These are phyloP conservation scores for Gymnoscopelus microlampas DNA, from an alignment of 2,797 vertebrate species.

Conservation along the genomic window DNA sequence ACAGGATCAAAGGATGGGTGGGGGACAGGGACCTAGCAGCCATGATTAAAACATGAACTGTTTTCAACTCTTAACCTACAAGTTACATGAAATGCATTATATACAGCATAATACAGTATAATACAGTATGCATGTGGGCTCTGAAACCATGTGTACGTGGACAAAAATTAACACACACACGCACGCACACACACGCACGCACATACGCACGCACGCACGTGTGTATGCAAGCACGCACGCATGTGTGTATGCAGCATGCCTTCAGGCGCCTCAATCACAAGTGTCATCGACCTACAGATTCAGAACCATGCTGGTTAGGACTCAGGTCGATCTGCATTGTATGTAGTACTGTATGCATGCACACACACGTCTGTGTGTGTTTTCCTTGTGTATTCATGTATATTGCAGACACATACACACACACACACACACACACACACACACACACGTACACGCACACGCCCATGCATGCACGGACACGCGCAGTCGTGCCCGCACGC, in stretches of 20 bases:
- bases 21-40: constrained; percentile 54
- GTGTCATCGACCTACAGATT: constrained; percentile 64
- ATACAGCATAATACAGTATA: too few species aligned
- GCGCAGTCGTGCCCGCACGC: too few species aligned
- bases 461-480: too few species aligned
- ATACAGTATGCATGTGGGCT: too few species aligned
- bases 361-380: background rate
- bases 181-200: background rate
- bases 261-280: constrained; percentile 54
- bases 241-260: constrained; percentile 39
- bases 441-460: too few species aligned
- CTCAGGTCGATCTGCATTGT: constrained; percentile 28
- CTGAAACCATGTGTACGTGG: too few species aligned
- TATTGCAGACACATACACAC: too few species aligned
- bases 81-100: background rate
- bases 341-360: background rate
- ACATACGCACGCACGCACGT: background rate
- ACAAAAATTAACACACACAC: background rate
- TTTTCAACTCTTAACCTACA: constrained; percentile 2
- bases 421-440: too few species aligned
- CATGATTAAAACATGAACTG: constrained; percentile 56
- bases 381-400: background rate
- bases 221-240: too few species aligned
- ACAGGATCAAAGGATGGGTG: constrained; percentile 67
- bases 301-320: constrained; percentile 24